Conservation (phyloP, 2,113 vertebrate genomes). For the Ornithorhynchus anatinus region DNA sequence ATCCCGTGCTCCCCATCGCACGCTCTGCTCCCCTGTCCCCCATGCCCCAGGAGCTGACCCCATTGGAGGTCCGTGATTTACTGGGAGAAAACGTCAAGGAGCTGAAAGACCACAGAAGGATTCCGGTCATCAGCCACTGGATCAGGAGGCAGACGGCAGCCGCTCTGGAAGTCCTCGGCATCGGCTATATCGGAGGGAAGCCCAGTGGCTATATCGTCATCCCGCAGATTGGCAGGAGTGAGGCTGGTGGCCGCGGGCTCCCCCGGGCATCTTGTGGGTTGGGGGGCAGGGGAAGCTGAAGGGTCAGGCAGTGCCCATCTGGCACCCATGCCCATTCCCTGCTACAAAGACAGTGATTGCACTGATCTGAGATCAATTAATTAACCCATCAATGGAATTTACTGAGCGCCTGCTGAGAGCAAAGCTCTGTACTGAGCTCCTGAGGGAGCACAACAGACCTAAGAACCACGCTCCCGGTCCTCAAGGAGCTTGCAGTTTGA, state of each 20-base stretch:
- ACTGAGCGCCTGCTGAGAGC: too few relatives aligned
- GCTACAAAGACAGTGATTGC: too few relatives aligned
- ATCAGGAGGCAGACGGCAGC: constrained; percentile 40
- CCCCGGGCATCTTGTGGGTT: not conserved
- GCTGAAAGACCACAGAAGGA: constrained; percentile 21
- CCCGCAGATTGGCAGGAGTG: not conserved
- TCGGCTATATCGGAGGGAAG: constrained; percentile 47
- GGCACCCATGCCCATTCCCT: too few relatives aligned
- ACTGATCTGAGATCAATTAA: too few relatives aligned
- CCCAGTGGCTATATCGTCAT: constrained; percentile 67
- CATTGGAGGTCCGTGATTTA: constrained; percentile 47
- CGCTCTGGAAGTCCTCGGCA: constrained; percentile 33
- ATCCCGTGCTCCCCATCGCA: not conserved
- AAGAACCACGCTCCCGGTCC: too few relatives aligned
- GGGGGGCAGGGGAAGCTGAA: not conserved
- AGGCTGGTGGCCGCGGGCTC: not conserved
- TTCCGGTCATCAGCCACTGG: constrained; percentile 43
- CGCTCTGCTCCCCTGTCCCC: not conserved
- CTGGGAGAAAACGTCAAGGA: constrained; percentile 36
- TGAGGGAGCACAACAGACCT: too few relatives aligned
- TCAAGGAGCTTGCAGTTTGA: too few relatives aligned
- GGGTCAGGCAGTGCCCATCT: too few relatives aligned
- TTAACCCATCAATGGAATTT: too few relatives aligned
- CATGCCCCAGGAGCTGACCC: constrained; percentile 47
- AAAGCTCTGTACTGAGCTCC: too few relatives aligned